Conservation (phyloP, 2,113 vertebrate genomes). For the Cyanoderma ruficeps region DNA sequence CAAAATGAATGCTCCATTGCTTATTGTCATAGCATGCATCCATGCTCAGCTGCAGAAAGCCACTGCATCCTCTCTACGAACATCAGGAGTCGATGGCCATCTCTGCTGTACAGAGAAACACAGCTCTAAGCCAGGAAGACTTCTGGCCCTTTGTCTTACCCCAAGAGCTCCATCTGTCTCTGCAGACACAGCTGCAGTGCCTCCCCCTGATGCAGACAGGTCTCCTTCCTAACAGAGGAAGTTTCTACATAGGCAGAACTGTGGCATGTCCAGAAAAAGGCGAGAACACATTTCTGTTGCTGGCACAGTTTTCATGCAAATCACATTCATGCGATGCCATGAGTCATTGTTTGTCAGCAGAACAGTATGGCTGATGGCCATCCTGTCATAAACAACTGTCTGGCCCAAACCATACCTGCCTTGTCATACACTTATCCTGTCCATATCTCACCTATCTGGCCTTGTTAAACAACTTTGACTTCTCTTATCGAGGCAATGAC, state of each 20-base stretch:
- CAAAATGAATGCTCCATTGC: too few species aligned
- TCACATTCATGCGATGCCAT: background rate
- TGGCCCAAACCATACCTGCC: background rate
- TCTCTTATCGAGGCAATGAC: background rate
- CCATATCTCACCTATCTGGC: background rate
- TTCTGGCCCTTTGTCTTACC: background rate
- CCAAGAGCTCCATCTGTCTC: background rate
- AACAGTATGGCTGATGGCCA: background rate
- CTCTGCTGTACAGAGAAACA: background rate
- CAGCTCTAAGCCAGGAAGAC: background rate
- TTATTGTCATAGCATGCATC: background rate
- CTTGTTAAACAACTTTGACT: background rate
- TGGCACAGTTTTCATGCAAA: background rate
- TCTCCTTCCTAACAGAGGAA: background rate
- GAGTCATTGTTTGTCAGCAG: background rate
- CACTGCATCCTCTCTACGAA: fast-evolving
- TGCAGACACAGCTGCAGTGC: background rate
- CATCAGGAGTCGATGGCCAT: background rate
- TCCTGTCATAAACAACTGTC: background rate
- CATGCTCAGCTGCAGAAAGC: background rate
- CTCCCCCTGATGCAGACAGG: too few species aligned
- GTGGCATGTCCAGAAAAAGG: background rate
- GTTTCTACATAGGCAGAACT: background rate
- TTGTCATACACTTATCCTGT: background rate
- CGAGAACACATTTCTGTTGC: background rate